These are phyloP conservation scores for Megaceryle torquata DNA, from an alignment of 2,113 vertebrate species.

Conservation along the genomic window DNA sequence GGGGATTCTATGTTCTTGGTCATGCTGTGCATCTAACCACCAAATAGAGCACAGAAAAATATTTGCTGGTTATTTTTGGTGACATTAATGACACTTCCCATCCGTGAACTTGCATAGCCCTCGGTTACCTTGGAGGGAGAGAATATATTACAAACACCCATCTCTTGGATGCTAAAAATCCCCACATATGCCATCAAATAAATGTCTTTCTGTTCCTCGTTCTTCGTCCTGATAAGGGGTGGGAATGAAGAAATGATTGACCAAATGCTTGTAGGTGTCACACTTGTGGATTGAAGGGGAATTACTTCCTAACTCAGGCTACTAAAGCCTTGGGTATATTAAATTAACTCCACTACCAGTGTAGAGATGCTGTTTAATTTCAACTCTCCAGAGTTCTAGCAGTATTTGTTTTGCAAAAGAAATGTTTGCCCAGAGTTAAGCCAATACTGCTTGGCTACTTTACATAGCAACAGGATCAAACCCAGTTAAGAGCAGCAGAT, in stretches of 20 bases:
- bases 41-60: background rate
- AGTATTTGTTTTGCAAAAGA: background rate
- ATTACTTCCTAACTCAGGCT: background rate
- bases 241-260: background rate
- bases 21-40: background rate
- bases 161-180: background rate
- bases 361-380: background rate
- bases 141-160: background rate
- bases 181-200: background rate
- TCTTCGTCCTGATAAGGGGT: accelerated
- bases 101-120: background rate
- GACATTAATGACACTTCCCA: background rate
- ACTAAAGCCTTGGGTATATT: background rate
- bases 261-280: background rate
- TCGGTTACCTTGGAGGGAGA: background rate
- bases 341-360: background rate
- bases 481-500: background rate
- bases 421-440: background rate
- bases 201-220: background rate
- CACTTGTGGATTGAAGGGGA: background rate
- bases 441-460: background rate
- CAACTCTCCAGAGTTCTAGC: background rate
- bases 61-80: background rate
- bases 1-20: accelerated
- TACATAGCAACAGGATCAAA: background rate